Conservation (phyloP, 2,113 vertebrate species). For the Hippocampus abdominalis region DNA sequence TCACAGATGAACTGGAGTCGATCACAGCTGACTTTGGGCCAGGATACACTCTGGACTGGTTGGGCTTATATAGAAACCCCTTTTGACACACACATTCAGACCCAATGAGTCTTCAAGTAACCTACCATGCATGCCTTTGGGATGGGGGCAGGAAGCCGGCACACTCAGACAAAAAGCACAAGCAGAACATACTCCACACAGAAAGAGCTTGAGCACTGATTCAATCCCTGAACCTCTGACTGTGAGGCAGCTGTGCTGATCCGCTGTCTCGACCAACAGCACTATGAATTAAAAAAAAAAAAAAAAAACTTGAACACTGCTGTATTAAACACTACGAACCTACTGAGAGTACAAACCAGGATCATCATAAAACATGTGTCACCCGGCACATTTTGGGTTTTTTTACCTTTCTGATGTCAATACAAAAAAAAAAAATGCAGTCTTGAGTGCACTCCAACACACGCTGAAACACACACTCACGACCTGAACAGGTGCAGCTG, state of each 20-base stretch:
- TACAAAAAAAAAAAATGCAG: conserved; percentile 15
- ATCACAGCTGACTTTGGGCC: background rate
- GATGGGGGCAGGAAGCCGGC: too few species aligned
- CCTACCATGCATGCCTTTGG: too few species aligned
- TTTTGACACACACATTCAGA: too few species aligned
- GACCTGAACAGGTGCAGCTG: conserved; percentile 64
- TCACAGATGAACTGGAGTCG: background rate
- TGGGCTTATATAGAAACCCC: background rate
- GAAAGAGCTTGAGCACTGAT: background rate
- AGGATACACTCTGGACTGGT: background rate
- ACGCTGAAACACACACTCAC: conserved; percentile 38
- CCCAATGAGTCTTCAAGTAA: too few species aligned
- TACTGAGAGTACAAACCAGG: background rate
- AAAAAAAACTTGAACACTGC: background rate
- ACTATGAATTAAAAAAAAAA: too few species aligned
- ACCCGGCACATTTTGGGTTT: background rate
- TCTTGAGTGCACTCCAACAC: conserved; percentile 20
- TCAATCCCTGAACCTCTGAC: background rate
- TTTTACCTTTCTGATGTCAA: conserved; percentile 3
- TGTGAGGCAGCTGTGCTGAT: background rate
- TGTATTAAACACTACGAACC: background rate
- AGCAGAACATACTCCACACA: background rate
- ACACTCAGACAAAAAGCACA: background rate
- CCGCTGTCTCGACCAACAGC: background rate
- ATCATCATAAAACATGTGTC: background rate